phyloP scores from a whole-genome alignment of 2,888 invertebrate species.

The Philereme vetulata region DNA sequence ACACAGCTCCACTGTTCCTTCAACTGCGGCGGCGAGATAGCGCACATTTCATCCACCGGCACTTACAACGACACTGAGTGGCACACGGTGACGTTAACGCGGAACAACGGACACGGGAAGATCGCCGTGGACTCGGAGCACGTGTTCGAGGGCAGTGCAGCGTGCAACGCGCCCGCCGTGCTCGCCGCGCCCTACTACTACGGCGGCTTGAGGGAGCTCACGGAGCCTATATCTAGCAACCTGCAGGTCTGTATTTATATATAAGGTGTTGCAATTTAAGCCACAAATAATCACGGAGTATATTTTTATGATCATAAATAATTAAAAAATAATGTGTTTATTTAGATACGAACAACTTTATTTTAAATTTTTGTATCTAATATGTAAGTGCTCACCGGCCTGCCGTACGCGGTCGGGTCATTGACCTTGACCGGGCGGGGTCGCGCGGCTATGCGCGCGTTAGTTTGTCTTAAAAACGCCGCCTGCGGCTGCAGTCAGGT shows the following conservation, averaged over 20 bases:
- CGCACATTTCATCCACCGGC: slow-evolving; percentile 80
- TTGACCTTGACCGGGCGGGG: no score
- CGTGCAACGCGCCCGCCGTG: slow-evolving; percentile 75
- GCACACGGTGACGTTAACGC: slow-evolving; percentile 89
- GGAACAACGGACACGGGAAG: slow-evolving; percentile 85
- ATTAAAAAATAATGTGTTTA: no score
- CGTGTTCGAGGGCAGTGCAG: slow-evolving; percentile 79
- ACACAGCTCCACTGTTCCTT: slow-evolving; percentile 87
- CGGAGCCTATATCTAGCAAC: slow-evolving; percentile 58
- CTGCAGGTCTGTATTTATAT: slow-evolving; percentile 47
- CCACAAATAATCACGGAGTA: no score
- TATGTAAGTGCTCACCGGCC: no score
- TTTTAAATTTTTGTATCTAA: no score
- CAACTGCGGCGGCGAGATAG: slow-evolving; percentile 87
- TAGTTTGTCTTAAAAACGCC: no score
- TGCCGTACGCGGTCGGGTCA: no score
- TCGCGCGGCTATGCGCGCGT: no score
- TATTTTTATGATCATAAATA: no score
- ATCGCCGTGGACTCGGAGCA: slow-evolving; percentile 86
- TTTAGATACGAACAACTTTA: no score
- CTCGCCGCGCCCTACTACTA: slow-evolving; percentile 89
- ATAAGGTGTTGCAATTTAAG: no score
- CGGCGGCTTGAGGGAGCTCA: slow-evolving; percentile 87
- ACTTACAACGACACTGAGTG: slow-evolving; percentile 89
- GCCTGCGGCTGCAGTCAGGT: no score